Base-by-base conservation (phyloP, 2,113 vertebrate species). In the Nematolebias whitei region DNA sequence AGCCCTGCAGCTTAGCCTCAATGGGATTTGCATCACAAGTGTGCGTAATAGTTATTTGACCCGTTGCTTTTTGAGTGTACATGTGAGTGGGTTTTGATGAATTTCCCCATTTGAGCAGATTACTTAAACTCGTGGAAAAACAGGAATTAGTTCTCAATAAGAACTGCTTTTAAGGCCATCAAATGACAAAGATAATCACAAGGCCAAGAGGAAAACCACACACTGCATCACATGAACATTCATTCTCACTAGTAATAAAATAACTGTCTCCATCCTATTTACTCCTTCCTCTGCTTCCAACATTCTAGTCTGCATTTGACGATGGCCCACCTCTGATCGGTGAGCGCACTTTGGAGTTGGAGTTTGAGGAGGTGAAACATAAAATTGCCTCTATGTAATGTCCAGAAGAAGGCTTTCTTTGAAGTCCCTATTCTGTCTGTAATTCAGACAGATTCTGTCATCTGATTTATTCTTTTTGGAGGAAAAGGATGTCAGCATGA, bases 141-240 rank as follows among this genome's bases (percentile, higher is more conserved):
- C 74, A 87, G 88, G 87, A 86, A 88, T 90, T 91, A 90, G 83
- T 78, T 79, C 71, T 71, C 71, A 81, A 85, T 87, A 86, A 88
- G 85, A 87, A 85, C 66, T 88, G 85, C 89, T 90, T 87, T 87
- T 78, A 83, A 75, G 74, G 78, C 68, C 83, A 80, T 87, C 87
- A 90, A 90, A 78, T 44, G 32, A 51, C 63, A 85, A 89, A 83
- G 84, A 88, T 88, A 85, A 88, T 87, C 79, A 88, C 80, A 70
- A 72, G 62, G 62, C 66, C 76, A 71, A 70, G 47, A 59, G 84
- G 53, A 76, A 56, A 76, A 86, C 84, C 66, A 13, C 68, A 71
- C 63, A 20, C 51, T 61, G 32, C 76, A 70, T 83, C 83, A 84
- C 68, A 58, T 80, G 78, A 77, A 84, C 76, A 75, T 67, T 20